Percentiles rank a stretch among this genome's conserved stretches.
These are phyloP conservation scores for Intellagama lesueurii DNA, from an alignment of 2,797 vertebrate genomes.

Conservation along the genomic window DNA sequence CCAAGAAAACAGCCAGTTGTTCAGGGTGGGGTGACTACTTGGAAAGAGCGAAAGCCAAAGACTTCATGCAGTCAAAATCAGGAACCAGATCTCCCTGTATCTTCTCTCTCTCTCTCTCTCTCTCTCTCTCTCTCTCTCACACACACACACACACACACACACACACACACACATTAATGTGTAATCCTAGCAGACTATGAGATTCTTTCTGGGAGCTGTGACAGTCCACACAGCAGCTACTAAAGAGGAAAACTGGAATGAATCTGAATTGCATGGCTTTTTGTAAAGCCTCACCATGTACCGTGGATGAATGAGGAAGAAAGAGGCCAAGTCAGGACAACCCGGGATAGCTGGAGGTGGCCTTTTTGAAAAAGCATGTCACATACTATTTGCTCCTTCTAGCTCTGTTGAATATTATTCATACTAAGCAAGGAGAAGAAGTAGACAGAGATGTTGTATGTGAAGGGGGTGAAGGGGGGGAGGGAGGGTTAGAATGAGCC, in stretches of 20 bases:
- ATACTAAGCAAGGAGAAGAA: background rate
- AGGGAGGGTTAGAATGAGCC: background rate
- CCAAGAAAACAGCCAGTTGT: background rate
- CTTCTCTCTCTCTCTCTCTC: too few species aligned
- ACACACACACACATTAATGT: conserved; percentile 16
- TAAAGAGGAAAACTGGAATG: conserved; percentile 28
- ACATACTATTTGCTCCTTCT: background rate
- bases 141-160: background rate
- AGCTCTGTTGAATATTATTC: background rate
- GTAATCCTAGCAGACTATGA: conserved; percentile 19
- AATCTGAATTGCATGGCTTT: background rate
- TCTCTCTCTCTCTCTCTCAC: too few species aligned
- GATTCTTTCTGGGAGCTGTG: conserved; percentile 38
- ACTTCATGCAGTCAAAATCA: background rate
- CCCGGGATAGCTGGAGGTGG: background rate
- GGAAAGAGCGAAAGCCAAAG: background rate
- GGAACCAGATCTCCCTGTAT: background rate
- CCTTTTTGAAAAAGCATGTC: background rate
- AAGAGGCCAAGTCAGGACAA: background rate
- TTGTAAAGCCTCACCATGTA: background rate
- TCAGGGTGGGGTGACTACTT: background rate
- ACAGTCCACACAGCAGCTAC: conserved; percentile 50
- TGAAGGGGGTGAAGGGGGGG: background rate
- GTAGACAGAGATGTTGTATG: background rate
- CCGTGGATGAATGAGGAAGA: background rate